Evolutionary conservation across 2,888 invertebrate species (phyloP), one percentile per base, ranked within the genome.

Genomic region (Orgyia antiqua): DNA sequence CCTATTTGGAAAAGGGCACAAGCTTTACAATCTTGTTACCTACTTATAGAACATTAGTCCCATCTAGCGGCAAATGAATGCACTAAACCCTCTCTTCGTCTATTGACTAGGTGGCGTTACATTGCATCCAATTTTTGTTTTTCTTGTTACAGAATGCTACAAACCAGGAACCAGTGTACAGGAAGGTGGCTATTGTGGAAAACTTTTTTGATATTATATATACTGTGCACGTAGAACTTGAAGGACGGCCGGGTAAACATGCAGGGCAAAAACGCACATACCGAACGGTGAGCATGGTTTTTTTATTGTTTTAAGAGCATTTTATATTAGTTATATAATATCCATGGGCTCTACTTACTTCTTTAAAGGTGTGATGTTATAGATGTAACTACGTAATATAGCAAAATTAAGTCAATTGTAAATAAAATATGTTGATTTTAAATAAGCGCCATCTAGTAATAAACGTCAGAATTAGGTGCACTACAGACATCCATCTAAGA

Each of bases 181-280:
- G 97, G 63, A 94, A 96, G 71, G 98, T 98, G 26, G 97, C 98
- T 0, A 92, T 97, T 19, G 98, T 98, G n/a, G 98, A 98, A 83
- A 95, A 97, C 68, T 98, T 98, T 87, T 98, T 97, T 73, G 95
- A 97, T 70, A 98, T 98, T 45, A 98, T 98, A 65, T 97, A 97
- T 83, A 94, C 94, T 29, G 96, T 98, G 9, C 98, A 98, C 72
- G 97, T 98, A 31, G 97, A 96, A 67, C 89, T 96, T 59, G 96
- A 97, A 71, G 97, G 97, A 29, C 89, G 95, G 50, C 93, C 93
- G 29, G 96, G 97, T 33, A 96, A 96, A 76, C 98, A 98, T 69
- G 97, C 97, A n/a, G 98, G 98, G 21, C 98, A 98, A 73, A 98
- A 98, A 71, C 89, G 97, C 49, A 98, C 98, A 0, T 98, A 98